A percentile compares a stretch with the other conserved stretches of the same genome.
Conservation (phyloP, 2,113 vertebrate genomes). For the Rhinichthys klamathensis region DNA sequence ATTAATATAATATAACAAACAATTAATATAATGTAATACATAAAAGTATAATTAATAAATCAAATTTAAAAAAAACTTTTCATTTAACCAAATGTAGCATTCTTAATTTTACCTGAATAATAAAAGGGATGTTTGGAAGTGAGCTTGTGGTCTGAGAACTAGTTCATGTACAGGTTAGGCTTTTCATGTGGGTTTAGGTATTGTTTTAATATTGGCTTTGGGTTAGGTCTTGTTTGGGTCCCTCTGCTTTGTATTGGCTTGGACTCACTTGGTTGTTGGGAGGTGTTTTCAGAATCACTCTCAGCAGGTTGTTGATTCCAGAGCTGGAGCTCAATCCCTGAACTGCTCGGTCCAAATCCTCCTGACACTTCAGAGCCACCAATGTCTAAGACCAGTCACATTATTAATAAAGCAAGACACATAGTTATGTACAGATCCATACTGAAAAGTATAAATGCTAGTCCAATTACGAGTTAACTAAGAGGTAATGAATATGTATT, state of each 20-base stretch:
- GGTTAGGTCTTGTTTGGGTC: background rate
- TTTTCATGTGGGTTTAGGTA: conserved; percentile 12
- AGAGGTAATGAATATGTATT: background rate
- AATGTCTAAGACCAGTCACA: conserved; percentile 78
- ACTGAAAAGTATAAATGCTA: background rate
- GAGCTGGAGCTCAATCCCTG: conserved; percentile 78
- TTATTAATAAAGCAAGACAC: background rate
- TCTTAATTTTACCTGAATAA: background rate
- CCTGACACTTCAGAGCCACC: conserved; percentile 86
- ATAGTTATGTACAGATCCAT: background rate
- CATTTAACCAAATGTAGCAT: background rate
- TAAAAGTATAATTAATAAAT: no score
- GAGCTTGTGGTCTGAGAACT: background rate
- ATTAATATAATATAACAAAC: background rate
- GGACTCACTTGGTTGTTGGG: conserved; percentile 85
- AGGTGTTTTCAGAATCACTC: conserved; percentile 85
- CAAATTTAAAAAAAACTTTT: no score
- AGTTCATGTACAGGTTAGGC: background rate
- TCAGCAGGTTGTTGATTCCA: conserved; percentile 81
- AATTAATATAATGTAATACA: background rate
- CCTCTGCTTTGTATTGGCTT: conserved; percentile 60
- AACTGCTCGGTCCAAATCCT: conserved; percentile 87
- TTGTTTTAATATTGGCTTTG: conserved; percentile 21
- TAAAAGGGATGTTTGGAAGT: background rate
- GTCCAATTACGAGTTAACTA: background rate